A percentile compares a stretch with the other conserved stretches of the same genome.
phyloP scores from a whole-genome alignment of 2,113 vertebrate genomes.

The Pomatorhinus ruficollis region DNA sequence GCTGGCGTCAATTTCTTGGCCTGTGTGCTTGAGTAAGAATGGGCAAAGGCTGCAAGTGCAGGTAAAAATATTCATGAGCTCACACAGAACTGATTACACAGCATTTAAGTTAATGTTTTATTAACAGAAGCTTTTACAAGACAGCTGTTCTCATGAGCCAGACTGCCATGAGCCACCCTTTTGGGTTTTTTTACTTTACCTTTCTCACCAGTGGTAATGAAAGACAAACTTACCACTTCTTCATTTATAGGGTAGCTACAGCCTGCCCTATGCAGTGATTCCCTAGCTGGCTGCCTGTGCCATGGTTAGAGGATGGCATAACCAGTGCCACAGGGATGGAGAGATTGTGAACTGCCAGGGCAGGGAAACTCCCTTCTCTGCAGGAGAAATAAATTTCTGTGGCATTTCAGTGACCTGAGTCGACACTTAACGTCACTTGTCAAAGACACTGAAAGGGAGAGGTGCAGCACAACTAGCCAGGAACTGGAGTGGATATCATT shows the following conservation, averaged over 20 bases:
- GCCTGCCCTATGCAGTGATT: neutral
- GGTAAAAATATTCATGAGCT: neutral
- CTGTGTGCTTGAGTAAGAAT: neutral
- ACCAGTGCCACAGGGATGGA: neutral
- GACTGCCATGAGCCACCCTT: neutral
- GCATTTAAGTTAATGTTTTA: slow-evolving; percentile 39
- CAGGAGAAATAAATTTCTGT: neutral
- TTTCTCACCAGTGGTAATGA: neutral
- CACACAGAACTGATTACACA: neutral
- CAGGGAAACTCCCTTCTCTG: neutral
- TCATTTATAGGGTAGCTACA: neutral
- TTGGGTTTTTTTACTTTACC: neutral
- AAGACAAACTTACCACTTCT: neutral
- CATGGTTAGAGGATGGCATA: neutral
- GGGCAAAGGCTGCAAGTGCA: neutral
- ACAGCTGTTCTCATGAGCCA: neutral
- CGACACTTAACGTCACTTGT: neutral
- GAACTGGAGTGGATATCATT: neutral
- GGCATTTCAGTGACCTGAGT: neutral
- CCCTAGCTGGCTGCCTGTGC: neutral
- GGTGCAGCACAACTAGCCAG: neutral
- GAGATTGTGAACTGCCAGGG: neutral
- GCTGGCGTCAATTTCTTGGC: neutral
- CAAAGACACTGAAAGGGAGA: neutral
- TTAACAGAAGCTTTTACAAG: slow-evolving; percentile 19